Base-by-base conservation (phyloP, 2,113 vertebrate genomes). In the Rhabdornis inornatus region DNA sequence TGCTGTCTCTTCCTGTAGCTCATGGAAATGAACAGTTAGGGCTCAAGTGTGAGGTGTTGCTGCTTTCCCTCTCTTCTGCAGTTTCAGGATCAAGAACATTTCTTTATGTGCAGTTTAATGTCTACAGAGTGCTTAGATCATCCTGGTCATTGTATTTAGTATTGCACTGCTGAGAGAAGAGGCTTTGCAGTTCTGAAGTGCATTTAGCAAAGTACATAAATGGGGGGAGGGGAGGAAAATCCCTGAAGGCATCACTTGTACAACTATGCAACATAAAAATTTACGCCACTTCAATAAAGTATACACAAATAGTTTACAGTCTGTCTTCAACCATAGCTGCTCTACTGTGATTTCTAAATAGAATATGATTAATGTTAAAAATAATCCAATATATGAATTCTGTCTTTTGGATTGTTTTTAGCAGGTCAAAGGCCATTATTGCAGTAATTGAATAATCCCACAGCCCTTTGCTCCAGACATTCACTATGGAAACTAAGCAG, bases 391-490 rank as follows among this genome's bases (percentile, higher is more conserved):
- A 95, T 56, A 89, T 64, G 53, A 88, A 90, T 97, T 95, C 76
- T 89, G 72, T n/a, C 80, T 90, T 92, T 87, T 90, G 86, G 93
- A 83, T 89, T 93, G 86, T 92, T 95, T 95, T 94, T 87, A 87
- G 52, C 79, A 65, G 93, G 94, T 92, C 95, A 97, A 93, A 96
- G 95, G 92, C 76, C 95, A 89, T 76, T 93, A 87, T 89, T 96
- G 86, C 88, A 92, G 93, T 92, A 96, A 97, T 69, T 96, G 94
- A 96, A 97, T 97, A 97, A 96, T 90, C 95, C 88, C 80, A 64
- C 76, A 93, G 95, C 95, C 94, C 90, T 97, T 96, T 97, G 88
- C 94, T 96, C 95, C 94, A 97, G 94, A 95, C 94, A 96, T 94
- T 96, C 89, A 76, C 93, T 95, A 93, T 96, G 94, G 93, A 93